Percentiles rank a stretch among this genome's conserved stretches.
These are phyloP conservation scores for Tenthredo amoena DNA, from an alignment of 2,888 invertebrate genomes.

Conservation along the genomic window DNA sequence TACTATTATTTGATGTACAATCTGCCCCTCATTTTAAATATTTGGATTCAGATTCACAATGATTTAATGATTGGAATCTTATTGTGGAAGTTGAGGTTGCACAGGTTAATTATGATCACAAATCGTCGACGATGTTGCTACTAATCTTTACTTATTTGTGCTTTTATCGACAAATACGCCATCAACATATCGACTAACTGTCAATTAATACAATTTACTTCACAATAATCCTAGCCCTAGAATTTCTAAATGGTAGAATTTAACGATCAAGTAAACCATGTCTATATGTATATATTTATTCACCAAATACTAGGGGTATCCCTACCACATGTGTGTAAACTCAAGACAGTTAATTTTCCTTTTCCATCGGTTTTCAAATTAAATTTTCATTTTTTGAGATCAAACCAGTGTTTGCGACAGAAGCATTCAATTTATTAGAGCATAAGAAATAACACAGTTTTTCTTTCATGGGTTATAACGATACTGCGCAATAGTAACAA, in stretches of 20 bases:
- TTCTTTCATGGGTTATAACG: neutral
- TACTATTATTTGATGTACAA: slow-evolving; percentile 34
- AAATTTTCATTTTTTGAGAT: slow-evolving; percentile 36
- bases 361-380: neutral
- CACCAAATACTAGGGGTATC: slow-evolving; percentile 23
- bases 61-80: slow-evolving; percentile 12
- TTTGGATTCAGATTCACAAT: slow-evolving; percentile 30
- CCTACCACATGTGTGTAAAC: slow-evolving; percentile 17
- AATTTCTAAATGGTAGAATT: slow-evolving; percentile 40
- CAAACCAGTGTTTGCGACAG: slow-evolving; percentile 47
- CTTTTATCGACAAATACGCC: slow-evolving; percentile 37
- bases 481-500: slow-evolving; percentile 43
- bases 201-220: slow-evolving; percentile 44
- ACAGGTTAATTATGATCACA: slow-evolving; percentile 6
- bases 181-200: slow-evolving; percentile 6
- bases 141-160: slow-evolving; percentile 25
- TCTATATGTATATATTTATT: slow-evolving; percentile 17
- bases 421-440: slow-evolving; percentile 48
- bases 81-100: slow-evolving; percentile 26
- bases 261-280: slow-evolving; percentile 24
- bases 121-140: slow-evolving; percentile 38
- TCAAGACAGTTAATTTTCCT: neutral
- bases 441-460: slow-evolving; percentile 31
- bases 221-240: slow-evolving; percentile 35
- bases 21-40: slow-evolving; percentile 9